These are phyloP conservation scores for Pantherophis guttatus DNA, from an alignment of 2,113 vertebrate genomes.

Conservation along the genomic window DNA sequence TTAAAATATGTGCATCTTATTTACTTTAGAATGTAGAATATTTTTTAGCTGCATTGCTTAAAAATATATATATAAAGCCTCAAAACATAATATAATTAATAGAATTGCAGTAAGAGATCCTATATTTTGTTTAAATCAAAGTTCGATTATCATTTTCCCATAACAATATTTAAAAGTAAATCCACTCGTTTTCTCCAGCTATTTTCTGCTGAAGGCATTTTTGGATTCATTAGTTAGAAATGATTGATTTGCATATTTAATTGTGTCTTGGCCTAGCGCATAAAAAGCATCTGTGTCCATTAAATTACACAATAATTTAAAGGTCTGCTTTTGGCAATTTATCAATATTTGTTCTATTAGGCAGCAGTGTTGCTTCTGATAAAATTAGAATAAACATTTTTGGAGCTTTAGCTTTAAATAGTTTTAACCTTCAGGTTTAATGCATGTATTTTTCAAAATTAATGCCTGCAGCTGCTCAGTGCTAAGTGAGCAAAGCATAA, in stretches of 20 bases:
- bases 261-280: constrained; percentile 20
- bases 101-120: neutral
- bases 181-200: neutral
- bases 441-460: constrained; percentile 19
- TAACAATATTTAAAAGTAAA: neutral
- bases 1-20: neutral
- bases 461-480: neutral
- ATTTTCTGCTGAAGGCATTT: neutral
- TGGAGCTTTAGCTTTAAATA: neutral
- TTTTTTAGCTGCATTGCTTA: neutral
- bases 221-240: constrained; percentile 4
- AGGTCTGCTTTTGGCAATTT: constrained; percentile 32
- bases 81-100: neutral
- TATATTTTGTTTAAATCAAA: neutral
- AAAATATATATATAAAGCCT: neutral
- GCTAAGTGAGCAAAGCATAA: neutral
- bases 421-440: constrained; percentile 36
- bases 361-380: constrained; percentile 19
- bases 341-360: constrained; percentile 15
- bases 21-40: neutral
- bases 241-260: constrained; percentile 28
- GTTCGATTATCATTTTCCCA: neutral
- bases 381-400: neutral
- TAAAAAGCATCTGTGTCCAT: neutral
- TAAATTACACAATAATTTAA: constrained; percentile 10